These are phyloP conservation scores for Lutjanus argentimaculatus DNA, from an alignment of 2,797 vertebrate genomes.

Conservation along the genomic window DNA sequence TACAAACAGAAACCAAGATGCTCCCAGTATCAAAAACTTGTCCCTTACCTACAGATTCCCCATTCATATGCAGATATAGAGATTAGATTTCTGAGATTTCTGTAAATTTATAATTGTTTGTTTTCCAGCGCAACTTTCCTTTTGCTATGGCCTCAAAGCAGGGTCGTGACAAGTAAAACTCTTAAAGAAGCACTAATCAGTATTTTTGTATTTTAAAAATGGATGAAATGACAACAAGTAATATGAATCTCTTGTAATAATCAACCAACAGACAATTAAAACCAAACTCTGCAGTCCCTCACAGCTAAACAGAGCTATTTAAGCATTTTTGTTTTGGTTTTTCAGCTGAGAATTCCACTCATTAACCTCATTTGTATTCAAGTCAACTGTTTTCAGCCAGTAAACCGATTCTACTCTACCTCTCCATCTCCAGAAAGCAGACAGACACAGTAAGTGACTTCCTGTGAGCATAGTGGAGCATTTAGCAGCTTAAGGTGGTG, in stretches of 20 bases:
- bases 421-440: not conserved
- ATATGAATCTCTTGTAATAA: not conserved
- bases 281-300: not conserved
- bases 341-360: too few species aligned
- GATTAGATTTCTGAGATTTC: not conserved
- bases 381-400: not conserved
- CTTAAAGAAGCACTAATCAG: slow-evolving; percentile 3
- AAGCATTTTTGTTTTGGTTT: not conserved
- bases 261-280: not conserved
- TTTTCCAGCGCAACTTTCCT: not conserved
- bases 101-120: not conserved
- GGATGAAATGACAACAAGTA: not conserved
- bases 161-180: too few species aligned
- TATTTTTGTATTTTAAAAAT: not conserved
- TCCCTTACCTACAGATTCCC: too few species aligned
- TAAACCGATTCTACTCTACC: not conserved
- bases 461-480: too few species aligned
- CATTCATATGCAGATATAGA: too few species aligned
- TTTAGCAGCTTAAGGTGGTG: too few species aligned
- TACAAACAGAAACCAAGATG: too few species aligned
- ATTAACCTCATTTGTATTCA: not conserved
- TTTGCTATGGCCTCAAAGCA: not conserved
- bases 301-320: not conserved
- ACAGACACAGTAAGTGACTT: not conserved
- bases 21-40: too few species aligned